phyloP scores from a whole-genome alignment of 2,888 invertebrate species.

The Cataglyphis rosenhaueri region DNA sequence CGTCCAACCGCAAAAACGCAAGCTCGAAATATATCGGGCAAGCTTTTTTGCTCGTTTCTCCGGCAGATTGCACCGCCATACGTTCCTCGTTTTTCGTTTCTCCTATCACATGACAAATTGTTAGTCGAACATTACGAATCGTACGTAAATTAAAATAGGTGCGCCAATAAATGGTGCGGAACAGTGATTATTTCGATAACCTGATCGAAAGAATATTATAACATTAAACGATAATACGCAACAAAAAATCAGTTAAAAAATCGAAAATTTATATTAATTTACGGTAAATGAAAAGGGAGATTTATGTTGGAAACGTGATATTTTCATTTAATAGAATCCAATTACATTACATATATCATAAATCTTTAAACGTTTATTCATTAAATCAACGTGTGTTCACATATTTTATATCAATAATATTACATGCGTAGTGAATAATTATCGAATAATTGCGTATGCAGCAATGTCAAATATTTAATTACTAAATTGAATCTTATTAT shows the following conservation, averaged over 20 bases:
- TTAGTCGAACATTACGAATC: constrained; percentile 41
- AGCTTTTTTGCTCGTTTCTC: constrained; percentile 63
- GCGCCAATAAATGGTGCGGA: not conserved
- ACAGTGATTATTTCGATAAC: constrained; percentile 7
- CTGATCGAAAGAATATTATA: not conserved
- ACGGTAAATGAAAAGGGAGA: not conserved
- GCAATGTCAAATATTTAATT: constrained; percentile 49
- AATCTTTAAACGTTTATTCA: constrained; percentile 48
- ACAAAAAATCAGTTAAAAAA: not conserved
- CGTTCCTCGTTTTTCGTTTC: constrained; percentile 45
- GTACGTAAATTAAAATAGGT: constrained; percentile 28
- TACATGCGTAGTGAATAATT: constrained; percentile 26
- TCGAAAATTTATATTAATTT: not conserved
- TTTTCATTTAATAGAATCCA: constrained; percentile 47
- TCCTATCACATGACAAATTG: constrained; percentile 49
- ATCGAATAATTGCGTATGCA: constrained; percentile 25
- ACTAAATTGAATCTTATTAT: constrained; percentile 39
- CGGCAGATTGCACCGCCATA: constrained; percentile 55
- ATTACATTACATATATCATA: constrained; percentile 32
- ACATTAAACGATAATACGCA: not conserved
- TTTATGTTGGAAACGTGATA: not conserved
- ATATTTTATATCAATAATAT: constrained; percentile 49
- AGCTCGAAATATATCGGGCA: constrained; percentile 68
- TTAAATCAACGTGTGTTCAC: constrained; percentile 25
- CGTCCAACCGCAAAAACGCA: constrained; percentile 75